These are phyloP conservation scores for Sceloporus tristichus DNA, from an alignment of 2,113 vertebrate genomes.

Conservation along the genomic window DNA sequence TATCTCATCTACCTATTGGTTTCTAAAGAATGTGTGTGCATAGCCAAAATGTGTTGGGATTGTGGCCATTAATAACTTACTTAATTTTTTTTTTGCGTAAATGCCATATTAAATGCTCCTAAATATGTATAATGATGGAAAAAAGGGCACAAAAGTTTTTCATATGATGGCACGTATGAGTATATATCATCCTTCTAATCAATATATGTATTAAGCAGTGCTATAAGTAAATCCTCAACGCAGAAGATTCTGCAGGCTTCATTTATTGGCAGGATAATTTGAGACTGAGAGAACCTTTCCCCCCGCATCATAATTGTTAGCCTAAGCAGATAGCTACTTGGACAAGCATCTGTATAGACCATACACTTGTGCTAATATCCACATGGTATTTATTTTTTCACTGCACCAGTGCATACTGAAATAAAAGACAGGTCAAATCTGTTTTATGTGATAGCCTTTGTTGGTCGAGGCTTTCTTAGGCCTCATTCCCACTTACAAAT, in stretches of 20 bases:
- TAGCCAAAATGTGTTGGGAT: background rate
- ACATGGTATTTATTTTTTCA: background rate
- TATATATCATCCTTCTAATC: background rate
- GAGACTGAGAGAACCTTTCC: background rate
- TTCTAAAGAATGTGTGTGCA: background rate
- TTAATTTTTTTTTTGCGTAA: background rate
- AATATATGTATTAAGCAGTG: too few species aligned
- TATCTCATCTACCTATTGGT: background rate
- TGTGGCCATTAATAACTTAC: background rate
- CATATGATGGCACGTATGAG: background rate
- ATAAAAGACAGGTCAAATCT: background rate
- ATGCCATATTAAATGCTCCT: background rate
- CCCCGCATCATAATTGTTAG: background rate
- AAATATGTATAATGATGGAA: background rate
- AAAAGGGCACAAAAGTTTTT: background rate
- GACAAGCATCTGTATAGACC: background rate
- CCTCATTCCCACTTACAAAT: too few species aligned
- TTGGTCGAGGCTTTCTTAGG: too few species aligned
- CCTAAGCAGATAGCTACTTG: background rate
- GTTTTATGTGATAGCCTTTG: background rate
- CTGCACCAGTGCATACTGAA: background rate
- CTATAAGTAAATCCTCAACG: background rate
- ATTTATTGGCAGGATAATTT: background rate
- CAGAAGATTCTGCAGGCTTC: background rate
- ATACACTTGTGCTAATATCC: background rate